These are phyloP conservation scores for Neoseiulus cucumeris DNA, from an alignment of 1,140 invertebrate genomes.

Conservation along the genomic window DNA sequence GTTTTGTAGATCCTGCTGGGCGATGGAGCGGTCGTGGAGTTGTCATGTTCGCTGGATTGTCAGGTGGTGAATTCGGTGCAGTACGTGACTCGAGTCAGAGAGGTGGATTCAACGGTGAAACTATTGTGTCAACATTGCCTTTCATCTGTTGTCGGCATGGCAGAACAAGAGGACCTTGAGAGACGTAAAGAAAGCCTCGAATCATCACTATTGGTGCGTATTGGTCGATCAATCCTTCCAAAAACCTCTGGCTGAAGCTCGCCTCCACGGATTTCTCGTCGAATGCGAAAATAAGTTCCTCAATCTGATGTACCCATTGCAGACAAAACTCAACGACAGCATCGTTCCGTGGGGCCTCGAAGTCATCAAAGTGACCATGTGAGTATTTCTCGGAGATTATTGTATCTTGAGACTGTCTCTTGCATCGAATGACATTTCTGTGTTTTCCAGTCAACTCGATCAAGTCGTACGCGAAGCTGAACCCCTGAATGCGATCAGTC, in stretches of 20 bases:
- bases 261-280: too few species aligned
- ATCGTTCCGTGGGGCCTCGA: conserved; percentile 9
- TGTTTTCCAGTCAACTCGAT: not conserved
- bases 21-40: not conserved
- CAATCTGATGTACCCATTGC: not conserved
- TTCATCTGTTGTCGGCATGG: not conserved
- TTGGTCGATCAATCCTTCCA: too few species aligned
- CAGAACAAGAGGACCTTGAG: conserved; percentile 4
- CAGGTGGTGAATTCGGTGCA: conserved; percentile 9
- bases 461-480: conserved; percentile 1
- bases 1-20: not conserved
- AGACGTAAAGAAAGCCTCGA: conserved; percentile 1
- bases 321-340: conserved; percentile 9
- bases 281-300: too few species aligned
- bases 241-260: too few species aligned
- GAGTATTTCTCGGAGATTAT: too few species aligned
- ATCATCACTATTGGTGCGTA: not conserved
- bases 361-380: conserved; percentile 8
- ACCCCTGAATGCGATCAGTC: conserved; percentile 1
- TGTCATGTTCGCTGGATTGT: not conserved
- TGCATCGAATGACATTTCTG: too few species aligned
- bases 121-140: conserved; percentile 4
- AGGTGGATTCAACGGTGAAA: not conserved
- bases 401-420: too few species aligned
- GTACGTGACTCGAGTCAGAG: conserved; percentile 4